Base-by-base conservation (phyloP, 2,888 invertebrate genomes). In the Sarcophaga subvicina region DNA sequence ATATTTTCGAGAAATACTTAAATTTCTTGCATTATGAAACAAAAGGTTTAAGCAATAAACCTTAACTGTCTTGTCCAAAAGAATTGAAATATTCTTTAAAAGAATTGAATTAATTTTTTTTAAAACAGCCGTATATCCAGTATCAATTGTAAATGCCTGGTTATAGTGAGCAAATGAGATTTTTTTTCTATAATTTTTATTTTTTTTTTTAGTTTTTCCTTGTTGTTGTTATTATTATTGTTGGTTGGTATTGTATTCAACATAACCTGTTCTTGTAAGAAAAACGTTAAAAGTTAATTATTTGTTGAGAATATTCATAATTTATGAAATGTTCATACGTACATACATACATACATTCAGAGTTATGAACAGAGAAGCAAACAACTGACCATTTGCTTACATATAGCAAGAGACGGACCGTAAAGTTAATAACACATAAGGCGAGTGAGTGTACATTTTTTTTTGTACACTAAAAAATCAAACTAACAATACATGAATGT, bases 291-390 rank as follows among this genome's bases (percentile, higher is more conserved):
- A 80, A 83, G 72, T 86, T 86, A 86, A 86, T 86, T 86, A 86
- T 83, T 86, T 83, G 83, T 60, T 60, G 80, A 83, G 83, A 86
- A 86, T 83, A 80, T 86, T 86, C 76, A 86, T 86, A 86, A 83
- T 83, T 77, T 86, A 83, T 86, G 82, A 72, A 70, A 14, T 80
- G 62, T 66, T 54, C 71, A 66, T 63, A 27, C 45, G 6, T 27
- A 54, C 66, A n/a, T 37, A 20, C 49, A n/a, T 37, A 14, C 17
- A 10, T 37, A 37, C 37, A 27, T 27, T 37, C 6, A 37, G 37
- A 10, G 37, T 17, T 54, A 14, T 54, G 14, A 54, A 17, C 54
- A 54, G 54, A 14, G 54, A 54, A 17, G 54, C 17, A 5, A 4
- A 54, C 17, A 54, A 54, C 12, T 54, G 54, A 3, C 12, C 54